A percentile compares a stretch with the other conserved stretches of the same genome.
Conservation (phyloP, 30 jellyfish, hydroid and myxozoan genomes). For the Aurelia coerulea region DNA sequence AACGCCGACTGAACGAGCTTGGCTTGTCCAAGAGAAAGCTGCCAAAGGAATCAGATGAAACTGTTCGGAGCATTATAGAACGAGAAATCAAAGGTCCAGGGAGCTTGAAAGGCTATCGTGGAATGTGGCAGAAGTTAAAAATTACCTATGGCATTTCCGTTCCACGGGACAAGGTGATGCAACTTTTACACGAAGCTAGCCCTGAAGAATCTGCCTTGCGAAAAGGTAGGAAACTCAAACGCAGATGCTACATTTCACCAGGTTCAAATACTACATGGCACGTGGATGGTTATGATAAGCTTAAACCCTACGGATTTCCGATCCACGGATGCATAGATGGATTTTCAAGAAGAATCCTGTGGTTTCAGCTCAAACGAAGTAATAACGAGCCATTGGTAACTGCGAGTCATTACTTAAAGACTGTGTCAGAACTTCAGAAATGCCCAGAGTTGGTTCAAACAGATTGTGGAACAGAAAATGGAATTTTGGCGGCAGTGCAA, state of each 20-base stretch:
- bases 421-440: not conserved
- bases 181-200: not conserved
- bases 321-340: too few relatives aligned
- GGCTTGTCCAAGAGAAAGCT: not conserved
- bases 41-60: not conserved
- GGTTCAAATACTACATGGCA: not conserved
- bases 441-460: constrained; percentile 3
- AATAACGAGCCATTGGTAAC: constrained; percentile 23
- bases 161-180: constrained; percentile 27
- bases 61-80: not conserved
- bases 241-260: not conserved
- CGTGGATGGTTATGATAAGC: not conserved
- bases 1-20: constrained; percentile 9
- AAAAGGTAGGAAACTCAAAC: not conserved
- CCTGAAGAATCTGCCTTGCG: constrained; percentile 19
- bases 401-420: constrained; percentile 5
- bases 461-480: constrained; percentile 25
- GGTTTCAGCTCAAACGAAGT: constrained; percentile 4
- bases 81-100: constrained; percentile 7
- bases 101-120: not conserved
- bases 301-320: not conserved
- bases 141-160: not conserved
- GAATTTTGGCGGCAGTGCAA: constrained; percentile 1
- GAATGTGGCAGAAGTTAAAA: constrained; percentile 12
- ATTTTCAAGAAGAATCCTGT: constrained; percentile 2